Conservation (phyloP, 2,113 vertebrate species). For the Eulacestoma nigropectus region DNA sequence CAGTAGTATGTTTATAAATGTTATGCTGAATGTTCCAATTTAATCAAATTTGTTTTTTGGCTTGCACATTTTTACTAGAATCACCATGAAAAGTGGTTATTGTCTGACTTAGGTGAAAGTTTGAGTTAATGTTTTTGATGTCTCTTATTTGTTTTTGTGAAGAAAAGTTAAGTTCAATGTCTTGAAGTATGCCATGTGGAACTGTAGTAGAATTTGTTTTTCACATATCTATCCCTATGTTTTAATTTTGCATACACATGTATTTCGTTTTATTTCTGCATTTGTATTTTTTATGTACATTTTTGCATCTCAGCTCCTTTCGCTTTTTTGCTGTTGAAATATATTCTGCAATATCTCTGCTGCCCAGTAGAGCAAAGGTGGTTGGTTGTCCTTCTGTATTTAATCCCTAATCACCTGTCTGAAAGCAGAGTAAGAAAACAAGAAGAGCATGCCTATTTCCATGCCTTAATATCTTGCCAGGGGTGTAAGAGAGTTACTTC, state of each 20-base stretch:
- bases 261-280: background rate
- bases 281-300: background rate
- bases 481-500: background rate
- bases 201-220: background rate
- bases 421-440: background rate
- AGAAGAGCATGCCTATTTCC: background rate
- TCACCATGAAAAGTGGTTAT: background rate
- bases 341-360: background rate
- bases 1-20: background rate
- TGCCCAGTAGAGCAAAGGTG: background rate
- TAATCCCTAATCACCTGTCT: background rate
- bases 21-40: background rate
- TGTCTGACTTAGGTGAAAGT: background rate
- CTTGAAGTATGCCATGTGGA: background rate
- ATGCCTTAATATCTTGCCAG: background rate
- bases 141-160: background rate
- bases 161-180: background rate
- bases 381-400: background rate
- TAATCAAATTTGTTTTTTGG: background rate
- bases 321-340: background rate
- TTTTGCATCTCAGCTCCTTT: background rate
- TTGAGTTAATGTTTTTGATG: background rate
- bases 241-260: background rate
- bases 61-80: background rate
- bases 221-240: background rate